Conservation (phyloP, 2,888 invertebrate genomes). For the Mesorhabditis sp. region DNA sequence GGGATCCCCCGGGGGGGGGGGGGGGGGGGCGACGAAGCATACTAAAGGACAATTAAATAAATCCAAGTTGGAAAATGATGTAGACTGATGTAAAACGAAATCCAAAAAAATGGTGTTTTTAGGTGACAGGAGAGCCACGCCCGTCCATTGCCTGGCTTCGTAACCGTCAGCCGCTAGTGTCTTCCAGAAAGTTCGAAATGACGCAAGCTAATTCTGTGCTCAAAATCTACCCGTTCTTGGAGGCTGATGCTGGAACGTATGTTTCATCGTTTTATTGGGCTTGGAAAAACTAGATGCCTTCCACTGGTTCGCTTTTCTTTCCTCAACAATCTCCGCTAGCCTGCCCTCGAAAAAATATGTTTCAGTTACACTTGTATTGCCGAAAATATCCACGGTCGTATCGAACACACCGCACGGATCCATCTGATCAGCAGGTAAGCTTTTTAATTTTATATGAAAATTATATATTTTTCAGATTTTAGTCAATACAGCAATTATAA, state of each 20-base stretch:
- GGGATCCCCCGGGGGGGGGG: no score
- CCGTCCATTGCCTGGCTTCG: conserved; percentile 47
- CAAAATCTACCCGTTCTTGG: conserved; percentile 52
- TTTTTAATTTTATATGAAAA: neutral
- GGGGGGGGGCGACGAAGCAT: no score
- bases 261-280: neutral
- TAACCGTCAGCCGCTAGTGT: conserved; percentile 26
- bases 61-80: no score
- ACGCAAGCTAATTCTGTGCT: conserved; percentile 31
- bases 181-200: conserved; percentile 43
- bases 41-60: no score
- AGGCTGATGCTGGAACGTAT: conserved; percentile 48
- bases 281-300: conserved; percentile 8
- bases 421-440: conserved; percentile 16
- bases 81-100: no score
- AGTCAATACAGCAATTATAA: no score
- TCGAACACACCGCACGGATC: conserved; percentile 24
- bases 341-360: neutral
- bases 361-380: conserved; percentile 58
- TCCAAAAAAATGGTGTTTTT: conserved; percentile 35
- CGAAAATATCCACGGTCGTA: conserved; percentile 49
- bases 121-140: conserved; percentile 41
- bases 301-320: neutral
- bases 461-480: neutral
- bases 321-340: neutral